phyloP scores from a whole-genome alignment of 2,113 vertebrate genomes.

The Colius striatus region DNA sequence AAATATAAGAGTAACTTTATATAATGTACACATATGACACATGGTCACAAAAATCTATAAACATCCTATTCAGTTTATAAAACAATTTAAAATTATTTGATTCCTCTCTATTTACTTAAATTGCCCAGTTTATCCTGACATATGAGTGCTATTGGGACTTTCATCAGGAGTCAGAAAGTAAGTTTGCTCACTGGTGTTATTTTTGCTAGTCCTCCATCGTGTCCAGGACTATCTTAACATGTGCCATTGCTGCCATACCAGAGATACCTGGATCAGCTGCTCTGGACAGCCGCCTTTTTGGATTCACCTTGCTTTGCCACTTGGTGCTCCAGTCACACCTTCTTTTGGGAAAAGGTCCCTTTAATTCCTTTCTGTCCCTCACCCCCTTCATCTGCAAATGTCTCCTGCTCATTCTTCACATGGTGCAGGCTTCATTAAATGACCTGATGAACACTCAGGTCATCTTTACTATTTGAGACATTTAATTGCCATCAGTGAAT shows the following conservation, averaged over 20 bases:
- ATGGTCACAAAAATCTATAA: neutral
- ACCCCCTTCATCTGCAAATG: neutral
- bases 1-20: neutral
- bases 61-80: neutral
- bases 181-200: neutral
- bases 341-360: neutral
- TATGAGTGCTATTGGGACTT: neutral
- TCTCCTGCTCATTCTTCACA: neutral
- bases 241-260: neutral
- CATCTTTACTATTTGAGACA: neutral
- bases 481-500: neutral
- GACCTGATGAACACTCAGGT: neutral
- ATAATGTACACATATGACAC: neutral
- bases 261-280: neutral
- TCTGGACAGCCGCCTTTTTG: neutral
- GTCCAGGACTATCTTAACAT: neutral
- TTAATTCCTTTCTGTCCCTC: neutral
- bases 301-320: neutral
- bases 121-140: neutral
- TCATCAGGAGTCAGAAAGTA: neutral
- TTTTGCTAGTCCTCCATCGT: neutral
- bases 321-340: neutral
- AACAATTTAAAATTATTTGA: neutral
- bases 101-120: neutral
- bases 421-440: neutral